Evolutionary conservation across 2,888 invertebrate genomes (phyloP).

Genomic region (Cephus rjabovi): DNA sequence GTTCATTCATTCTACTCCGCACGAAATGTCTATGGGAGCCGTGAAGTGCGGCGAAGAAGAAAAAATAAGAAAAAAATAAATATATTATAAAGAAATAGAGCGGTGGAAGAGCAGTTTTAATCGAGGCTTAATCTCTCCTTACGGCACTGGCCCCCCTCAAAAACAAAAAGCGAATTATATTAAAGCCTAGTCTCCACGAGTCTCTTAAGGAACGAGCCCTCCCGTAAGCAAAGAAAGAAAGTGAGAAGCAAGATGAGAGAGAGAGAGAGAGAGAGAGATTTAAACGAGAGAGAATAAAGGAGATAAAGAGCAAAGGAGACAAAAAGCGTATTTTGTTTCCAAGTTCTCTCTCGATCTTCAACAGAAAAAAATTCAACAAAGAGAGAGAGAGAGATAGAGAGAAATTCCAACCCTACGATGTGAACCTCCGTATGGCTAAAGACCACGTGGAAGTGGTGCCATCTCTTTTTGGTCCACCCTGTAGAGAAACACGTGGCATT

Average conservation of each 20-base stretch:
- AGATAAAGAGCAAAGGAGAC: background rate
- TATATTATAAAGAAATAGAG: background rate
- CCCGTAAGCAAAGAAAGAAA: conserved; percentile 13
- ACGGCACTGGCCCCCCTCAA: conserved; percentile 30
- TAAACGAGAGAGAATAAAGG: background rate
- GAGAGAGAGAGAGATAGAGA: too few species aligned
- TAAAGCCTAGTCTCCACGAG: background rate
- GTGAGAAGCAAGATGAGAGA: background rate
- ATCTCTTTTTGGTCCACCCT: background rate
- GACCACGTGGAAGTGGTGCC: background rate
- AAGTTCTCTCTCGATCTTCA: background rate
- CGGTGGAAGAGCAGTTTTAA: conserved; percentile 14
- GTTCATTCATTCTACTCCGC: background rate
- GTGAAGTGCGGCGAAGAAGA: background rate
- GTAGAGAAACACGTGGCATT: background rate
- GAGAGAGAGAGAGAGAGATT: background rate
- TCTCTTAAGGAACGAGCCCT: background rate
- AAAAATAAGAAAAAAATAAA: conserved; percentile 10
- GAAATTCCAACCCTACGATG: background rate
- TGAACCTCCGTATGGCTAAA: background rate
- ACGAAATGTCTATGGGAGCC: background rate
- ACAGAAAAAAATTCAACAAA: background rate
- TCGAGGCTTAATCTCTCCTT: conserved; percentile 41
- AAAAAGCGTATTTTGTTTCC: background rate
- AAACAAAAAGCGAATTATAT: background rate